Evolutionary conservation across 2,113 vertebrate species (phyloP), one percentile per base, ranked within the genome.

Genomic region (Chamaetylas fuelleborni): DNA sequence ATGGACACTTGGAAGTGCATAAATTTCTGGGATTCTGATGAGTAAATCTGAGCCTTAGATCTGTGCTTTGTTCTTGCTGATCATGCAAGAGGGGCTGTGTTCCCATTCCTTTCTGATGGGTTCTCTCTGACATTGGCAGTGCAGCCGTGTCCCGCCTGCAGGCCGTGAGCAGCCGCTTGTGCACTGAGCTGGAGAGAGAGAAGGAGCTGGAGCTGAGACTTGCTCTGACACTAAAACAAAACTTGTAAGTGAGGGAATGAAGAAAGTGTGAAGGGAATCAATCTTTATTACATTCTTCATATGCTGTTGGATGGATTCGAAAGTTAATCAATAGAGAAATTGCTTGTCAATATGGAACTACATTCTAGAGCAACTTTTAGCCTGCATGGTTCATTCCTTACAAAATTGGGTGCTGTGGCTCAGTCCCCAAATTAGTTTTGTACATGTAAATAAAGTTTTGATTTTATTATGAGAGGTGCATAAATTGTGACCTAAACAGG

Each of bases 111-210:
- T 36, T 79, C 54, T 62, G 42, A 26, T 11, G 36, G 19, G 71
- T 24, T 48, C 79, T 91, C 50, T 86, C 34, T n/a, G 0, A 24
- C 15, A 2, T 54, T 86, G 4, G 47, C 97, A 99, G 99, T 0
- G 97, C 97, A 7, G 97, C 98, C 2, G 29, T 98, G 81, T 98
- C 98, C 88, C 98, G 95, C 81, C 97, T 99, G 43, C 97, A 86
- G 95, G 97, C 98, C 12, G 9, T 57, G 38, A 98, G 95, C 83
- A 93, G 95, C 36, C 90, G 96, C 19, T 48, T 99, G 72, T 96
- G 97, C 92, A 15, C 42, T 1, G 98, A 98, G 42, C 97, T 99
- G 95, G 97, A 97, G 81, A 88, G 53, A 0, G 98, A 99, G 86
- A 97, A 97, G 77, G 97, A 98, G 40, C 90, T 98, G 45, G 97